These are phyloP conservation scores for Plagodis dolabraria DNA, from an alignment of 2,888 invertebrate genomes.

Conservation along the genomic window DNA sequence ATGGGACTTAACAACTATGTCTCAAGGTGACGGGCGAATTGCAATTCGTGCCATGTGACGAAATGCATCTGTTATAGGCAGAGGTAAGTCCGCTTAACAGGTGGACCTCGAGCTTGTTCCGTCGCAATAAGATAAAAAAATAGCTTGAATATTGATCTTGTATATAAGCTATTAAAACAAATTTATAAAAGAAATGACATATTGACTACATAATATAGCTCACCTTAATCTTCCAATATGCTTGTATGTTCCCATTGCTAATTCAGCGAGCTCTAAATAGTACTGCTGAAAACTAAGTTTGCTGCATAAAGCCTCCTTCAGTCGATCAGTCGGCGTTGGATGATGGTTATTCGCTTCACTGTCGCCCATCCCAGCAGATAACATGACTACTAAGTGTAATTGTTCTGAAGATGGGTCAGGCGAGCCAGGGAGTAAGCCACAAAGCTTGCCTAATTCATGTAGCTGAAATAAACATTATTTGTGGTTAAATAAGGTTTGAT, in stretches of 20 bases:
- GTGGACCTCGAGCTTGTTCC: no score
- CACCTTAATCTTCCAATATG: conserved; percentile 91
- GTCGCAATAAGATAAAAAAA: no score
- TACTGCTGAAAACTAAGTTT: conserved; percentile 95
- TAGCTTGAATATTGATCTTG: no score
- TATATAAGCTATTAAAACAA: no score
- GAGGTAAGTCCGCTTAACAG: no score
- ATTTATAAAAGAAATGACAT: no score
- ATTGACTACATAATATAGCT: conserved; percentile 30
- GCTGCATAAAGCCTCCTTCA: conserved; percentile 96
- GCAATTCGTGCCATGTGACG: no score
- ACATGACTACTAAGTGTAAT: conserved; percentile 94
- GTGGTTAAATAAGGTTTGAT: neutral
- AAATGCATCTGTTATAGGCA: no score
- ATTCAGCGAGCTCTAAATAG: conserved; percentile 96
- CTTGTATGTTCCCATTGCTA: conserved; percentile 98
- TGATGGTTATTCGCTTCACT: conserved; percentile 78
- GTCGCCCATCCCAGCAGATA: conserved; percentile 96
- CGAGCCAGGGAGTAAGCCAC: conserved; percentile 94
- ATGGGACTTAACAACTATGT: no score
- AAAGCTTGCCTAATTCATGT: conserved; percentile 93
- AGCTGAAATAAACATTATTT: conserved; percentile 78
- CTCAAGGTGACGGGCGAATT: no score
- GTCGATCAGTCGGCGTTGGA: conserved; percentile 90
- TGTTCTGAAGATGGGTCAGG: conserved; percentile 93